Evolutionary conservation across 2,888 invertebrate species (phyloP).

Genomic region (Saturnia japonica): DNA sequence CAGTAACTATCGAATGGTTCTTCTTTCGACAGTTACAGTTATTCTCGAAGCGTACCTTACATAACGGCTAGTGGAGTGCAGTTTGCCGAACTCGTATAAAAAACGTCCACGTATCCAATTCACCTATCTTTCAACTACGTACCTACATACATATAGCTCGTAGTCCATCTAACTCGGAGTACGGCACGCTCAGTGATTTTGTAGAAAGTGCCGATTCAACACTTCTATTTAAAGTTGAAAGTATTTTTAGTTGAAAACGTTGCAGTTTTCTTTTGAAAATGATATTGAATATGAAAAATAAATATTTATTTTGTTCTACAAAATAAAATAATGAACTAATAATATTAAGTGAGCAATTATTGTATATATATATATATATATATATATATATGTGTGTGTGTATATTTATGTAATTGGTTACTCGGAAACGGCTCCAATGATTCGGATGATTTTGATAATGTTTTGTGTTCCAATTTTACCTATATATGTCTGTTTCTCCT

Average conservation of each 20-base stretch:
- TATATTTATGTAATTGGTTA: too few relatives aligned
- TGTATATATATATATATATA: too few relatives aligned
- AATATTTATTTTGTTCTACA: not conserved
- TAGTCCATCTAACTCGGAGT: not conserved
- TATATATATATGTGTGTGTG: too few relatives aligned
- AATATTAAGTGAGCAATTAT: too few relatives aligned
- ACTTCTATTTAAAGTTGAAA: slow-evolving; percentile 19
- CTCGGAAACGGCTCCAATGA: too few relatives aligned
- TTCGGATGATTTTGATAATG: too few relatives aligned
- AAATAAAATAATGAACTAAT: not conserved
- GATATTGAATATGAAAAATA: not conserved
- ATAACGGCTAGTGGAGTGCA: not conserved
- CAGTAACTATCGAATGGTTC: too few relatives aligned
- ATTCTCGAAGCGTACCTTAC: not conserved
- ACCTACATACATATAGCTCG: not conserved
- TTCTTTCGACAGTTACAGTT: too few relatives aligned
- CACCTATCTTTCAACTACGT: not conserved
- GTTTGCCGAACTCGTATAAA: not conserved
- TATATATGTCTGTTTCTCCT: too few relatives aligned
- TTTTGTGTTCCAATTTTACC: too few relatives aligned
- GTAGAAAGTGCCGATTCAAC: slow-evolving; percentile 21
- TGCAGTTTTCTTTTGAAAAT: not conserved
- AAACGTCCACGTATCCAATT: slow-evolving; percentile 3
- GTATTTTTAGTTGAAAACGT: not conserved
- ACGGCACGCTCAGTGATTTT: slow-evolving; percentile 22